Evolutionary conservation across 2,888 invertebrate species (phyloP), one percentile per base, ranked within the genome.

Genomic region (Zaprionus bogoriensis): DNA sequence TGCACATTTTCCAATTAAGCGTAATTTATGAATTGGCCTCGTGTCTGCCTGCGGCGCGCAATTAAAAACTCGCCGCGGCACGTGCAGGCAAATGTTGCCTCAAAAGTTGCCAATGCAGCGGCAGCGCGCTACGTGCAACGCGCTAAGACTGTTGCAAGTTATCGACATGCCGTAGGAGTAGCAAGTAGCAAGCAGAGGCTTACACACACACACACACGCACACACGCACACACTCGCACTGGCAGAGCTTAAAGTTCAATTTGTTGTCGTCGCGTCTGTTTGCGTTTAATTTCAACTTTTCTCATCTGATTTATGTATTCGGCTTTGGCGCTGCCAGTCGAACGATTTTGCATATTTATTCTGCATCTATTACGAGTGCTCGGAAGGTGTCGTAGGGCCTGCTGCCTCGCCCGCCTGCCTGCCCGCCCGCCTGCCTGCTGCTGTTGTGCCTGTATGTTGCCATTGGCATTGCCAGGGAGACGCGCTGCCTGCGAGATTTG

Each of bases 261-360:
- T 71, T 75, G 62, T 22, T 68, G 36, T 28, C 39, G 44, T 25
- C 30, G 59, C 61, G 61, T 48, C 61, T 79, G 86, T 87, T 87
- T 87, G 82, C 87, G 72, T 86, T 85, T 83, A 65, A 83, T 83
- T 87, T 83, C 23, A 69, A 78, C 64, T 81, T 87, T 72, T 64
- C 63, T 39, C 58, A 53, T 38, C 82, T 84, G 85, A 87, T 87
- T 87, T 80, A 87, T 87, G 78, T 84, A 74, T 87, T 72, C 71
- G n/a, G 48, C 50, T 39, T 39, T 36, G 41, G 12, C 53, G 48
- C 55, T 45, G 74, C 63, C 50, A 51, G 70, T 60, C 50, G 52
- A 62, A 44, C 59, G 64, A 67, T 74, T 81, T 76, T 69, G 76
- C 86, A 82, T 87, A 83, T 87, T 85, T 87, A 86, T 79, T 68